Evolutionary conservation across 2,797 vertebrate species (phyloP).

Genomic region (Numenius phaeopus): DNA sequence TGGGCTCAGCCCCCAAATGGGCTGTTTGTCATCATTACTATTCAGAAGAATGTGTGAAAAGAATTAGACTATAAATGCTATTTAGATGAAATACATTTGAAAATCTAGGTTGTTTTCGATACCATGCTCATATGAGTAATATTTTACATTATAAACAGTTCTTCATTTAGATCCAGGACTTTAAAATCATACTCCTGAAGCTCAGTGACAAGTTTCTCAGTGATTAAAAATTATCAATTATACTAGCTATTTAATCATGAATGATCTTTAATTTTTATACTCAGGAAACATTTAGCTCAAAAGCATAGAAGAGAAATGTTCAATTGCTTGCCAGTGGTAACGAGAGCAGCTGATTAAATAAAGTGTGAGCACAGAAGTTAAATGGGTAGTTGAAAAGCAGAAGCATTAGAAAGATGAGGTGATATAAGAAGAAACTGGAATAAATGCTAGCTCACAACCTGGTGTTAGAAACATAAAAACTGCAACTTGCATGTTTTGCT

Average conservation of each 20-base stretch:
- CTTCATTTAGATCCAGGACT: background rate
- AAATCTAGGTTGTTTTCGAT: background rate
- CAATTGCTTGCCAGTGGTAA: background rate
- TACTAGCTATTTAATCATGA: background rate
- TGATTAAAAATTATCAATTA: background rate
- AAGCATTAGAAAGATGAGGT: background rate
- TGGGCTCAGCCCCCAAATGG: too few relatives aligned
- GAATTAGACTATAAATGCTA: background rate
- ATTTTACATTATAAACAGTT: background rate
- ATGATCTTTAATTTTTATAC: background rate
- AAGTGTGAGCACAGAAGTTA: background rate
- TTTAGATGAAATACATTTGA: background rate
- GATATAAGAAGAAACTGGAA: background rate
- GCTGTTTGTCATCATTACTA: background rate
- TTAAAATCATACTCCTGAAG: background rate
- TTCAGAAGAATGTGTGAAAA: background rate
- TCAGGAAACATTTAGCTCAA: background rate
- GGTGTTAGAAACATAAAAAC: background rate
- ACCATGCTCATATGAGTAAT: background rate
- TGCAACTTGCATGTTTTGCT: background rate
- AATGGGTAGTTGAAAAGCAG: background rate
- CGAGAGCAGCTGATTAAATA: background rate
- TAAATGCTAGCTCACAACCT: background rate
- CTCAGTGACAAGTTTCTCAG: background rate
- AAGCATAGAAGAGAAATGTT: background rate